Percentiles rank a stretch among this genome's conserved stretches.
Conservation (phyloP, 2,888 invertebrate species). For the Mythimna loreyi region DNA sequence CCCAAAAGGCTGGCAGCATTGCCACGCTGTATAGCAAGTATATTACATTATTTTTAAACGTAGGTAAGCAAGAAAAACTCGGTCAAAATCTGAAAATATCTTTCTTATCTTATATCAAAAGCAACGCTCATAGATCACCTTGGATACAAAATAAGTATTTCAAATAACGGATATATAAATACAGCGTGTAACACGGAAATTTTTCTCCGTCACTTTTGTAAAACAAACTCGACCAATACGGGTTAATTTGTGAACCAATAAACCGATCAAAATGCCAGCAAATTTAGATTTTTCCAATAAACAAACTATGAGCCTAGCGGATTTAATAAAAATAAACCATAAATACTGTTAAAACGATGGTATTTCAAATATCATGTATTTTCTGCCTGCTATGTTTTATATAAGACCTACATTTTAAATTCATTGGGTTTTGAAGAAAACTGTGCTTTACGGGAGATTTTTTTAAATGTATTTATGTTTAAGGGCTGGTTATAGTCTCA, state of each 20-base stretch:
- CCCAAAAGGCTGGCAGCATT: too few species aligned
- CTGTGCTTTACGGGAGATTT: constrained; percentile 19
- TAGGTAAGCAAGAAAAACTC: background rate
- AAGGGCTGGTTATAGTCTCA: too few species aligned
- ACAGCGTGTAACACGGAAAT: constrained; percentile 22
- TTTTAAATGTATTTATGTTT: background rate
- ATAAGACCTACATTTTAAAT: constrained; percentile 29
- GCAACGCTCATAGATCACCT: constrained; percentile 7
- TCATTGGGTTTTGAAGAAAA: constrained; percentile 24
- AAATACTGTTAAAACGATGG: constrained; percentile 40
- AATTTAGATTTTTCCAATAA: constrained; percentile 36
- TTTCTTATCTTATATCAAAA: constrained; percentile 11
- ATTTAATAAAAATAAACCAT: constrained; percentile 54
- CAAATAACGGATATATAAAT: constrained; percentile 36
- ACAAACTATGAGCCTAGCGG: constrained; percentile 43
- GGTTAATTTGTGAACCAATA: constrained; percentile 46
- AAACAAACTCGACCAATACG: constrained; percentile 26
- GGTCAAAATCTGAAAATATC: background rate
- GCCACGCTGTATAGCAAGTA: too few species aligned
- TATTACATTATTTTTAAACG: too few species aligned
- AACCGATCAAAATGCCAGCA: constrained; percentile 36
- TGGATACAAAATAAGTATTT: constrained; percentile 28
- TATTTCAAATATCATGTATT: constrained; percentile 48
- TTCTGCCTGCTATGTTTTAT: constrained; percentile 37
- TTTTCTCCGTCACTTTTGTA: constrained; percentile 38